A percentile compares a stretch with the other conserved stretches of the same genome.
phyloP scores from a whole-genome alignment of 2,888 invertebrate genomes.

The Graphium colonna region DNA sequence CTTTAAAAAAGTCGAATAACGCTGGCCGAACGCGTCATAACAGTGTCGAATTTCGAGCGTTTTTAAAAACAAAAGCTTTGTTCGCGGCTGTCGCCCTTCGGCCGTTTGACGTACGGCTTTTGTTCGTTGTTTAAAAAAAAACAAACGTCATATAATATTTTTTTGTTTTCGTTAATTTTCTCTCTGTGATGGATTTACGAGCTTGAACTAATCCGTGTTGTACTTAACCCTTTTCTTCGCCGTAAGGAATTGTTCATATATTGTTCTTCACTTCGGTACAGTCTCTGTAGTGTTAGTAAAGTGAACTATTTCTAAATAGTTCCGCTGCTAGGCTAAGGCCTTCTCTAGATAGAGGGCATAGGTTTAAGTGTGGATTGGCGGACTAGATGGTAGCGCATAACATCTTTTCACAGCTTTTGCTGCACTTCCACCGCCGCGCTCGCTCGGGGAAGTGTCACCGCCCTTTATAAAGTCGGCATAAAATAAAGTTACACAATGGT shows the following conservation, averaged over 20 bases:
- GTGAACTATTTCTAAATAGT: no score
- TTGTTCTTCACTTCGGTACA: no score
- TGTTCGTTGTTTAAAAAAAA: constrained; percentile 55
- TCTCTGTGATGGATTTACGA: constrained; percentile 12
- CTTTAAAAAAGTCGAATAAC: constrained; percentile 9
- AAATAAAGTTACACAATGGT: no score
- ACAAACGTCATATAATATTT: constrained; percentile 41
- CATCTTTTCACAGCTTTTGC: no score
- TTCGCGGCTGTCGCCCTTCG: constrained; percentile 32
- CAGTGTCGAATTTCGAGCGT: constrained; percentile 51
- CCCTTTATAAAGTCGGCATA: no score
- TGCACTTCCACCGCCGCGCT: no score
- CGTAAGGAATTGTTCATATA: not conserved
- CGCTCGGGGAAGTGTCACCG: no score
- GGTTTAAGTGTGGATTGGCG: no score
- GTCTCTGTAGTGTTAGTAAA: no score
- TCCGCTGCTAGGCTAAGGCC: no score
- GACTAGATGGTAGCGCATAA: no score
- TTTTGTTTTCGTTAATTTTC: constrained; percentile 7
- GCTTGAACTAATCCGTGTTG: constrained; percentile 21
- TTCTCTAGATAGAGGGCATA: no score
- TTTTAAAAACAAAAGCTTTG: constrained; percentile 40
- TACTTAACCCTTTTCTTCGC: not conserved
- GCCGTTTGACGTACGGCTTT: constrained; percentile 52
- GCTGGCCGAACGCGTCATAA: constrained; percentile 50